Conservation (phyloP, 2,113 vertebrate species). For the Serilophus lunatus region DNA sequence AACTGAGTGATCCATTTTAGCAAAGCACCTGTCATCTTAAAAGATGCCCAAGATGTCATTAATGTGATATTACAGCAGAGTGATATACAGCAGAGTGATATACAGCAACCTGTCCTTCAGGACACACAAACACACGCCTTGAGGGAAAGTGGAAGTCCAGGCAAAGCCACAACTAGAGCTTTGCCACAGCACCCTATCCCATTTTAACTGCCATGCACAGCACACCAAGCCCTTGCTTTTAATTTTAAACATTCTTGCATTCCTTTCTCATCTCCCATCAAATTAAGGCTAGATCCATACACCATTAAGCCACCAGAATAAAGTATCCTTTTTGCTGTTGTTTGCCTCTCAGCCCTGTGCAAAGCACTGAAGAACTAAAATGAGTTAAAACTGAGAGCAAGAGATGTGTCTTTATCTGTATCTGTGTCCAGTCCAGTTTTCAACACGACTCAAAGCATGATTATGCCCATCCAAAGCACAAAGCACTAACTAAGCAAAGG, state of each 20-base stretch:
- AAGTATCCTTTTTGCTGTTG: background rate
- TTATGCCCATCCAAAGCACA: background rate
- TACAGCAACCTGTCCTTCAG: background rate
- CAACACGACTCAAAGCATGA: background rate
- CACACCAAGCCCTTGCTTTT: background rate
- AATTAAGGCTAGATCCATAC: background rate
- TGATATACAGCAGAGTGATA: background rate
- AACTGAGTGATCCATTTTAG: accelerated
- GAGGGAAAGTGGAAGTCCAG: background rate
- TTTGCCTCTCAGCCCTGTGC: background rate
- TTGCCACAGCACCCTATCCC: background rate
- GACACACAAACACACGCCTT: background rate
- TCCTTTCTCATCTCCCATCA: background rate
- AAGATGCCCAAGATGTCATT: background rate
- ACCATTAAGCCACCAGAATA: background rate
- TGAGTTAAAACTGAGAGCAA: background rate
- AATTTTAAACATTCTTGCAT: background rate
- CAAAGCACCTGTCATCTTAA: background rate
- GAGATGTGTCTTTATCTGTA: background rate
- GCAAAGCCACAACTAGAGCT: background rate
- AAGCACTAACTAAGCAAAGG: background rate
- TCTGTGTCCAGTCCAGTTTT: background rate
- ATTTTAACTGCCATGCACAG: background rate
- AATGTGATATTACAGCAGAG: background rate
- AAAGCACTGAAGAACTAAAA: background rate